Base-by-base conservation (phyloP, 2,888 invertebrate species). In the Biston betularia region DNA sequence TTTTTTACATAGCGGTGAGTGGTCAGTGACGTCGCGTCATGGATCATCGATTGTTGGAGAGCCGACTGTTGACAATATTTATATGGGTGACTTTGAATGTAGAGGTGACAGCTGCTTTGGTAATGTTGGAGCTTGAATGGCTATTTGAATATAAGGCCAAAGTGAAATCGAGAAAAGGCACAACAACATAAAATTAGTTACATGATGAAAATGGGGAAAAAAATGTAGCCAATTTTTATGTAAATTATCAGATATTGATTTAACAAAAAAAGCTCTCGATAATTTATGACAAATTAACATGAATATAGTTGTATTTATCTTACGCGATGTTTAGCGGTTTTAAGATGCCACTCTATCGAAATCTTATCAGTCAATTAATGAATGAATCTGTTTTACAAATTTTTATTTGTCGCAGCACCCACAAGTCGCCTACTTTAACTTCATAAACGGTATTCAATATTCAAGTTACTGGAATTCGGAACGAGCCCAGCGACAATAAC, bases 1-100 rank as follows among this genome's bases (percentile, higher is more conserved):
- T 86, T 85, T 85, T 83, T 67, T 74, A 71, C 66, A 48, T 63
- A 79, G 80, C 85, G 89, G 81, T 85, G 88, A 89, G 83, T 87
- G 86, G 78, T 68, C 81, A 84, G 85, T 87, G 89, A 87, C 86
- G 82, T 80, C 78, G 73, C 81, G 78, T 62, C 86, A 82, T 84
- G 86, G 82, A 85, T 86, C 87, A 85, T 84, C 86, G 85, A 82
- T 86, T 85, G 86, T 63, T 45, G 42, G 50, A 24, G 78, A 40
- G 79, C 81, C 82, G 86, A 82, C 82, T 81, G 86, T 81, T 85
- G 88, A 83, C 82, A 83, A 89, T 86, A 88, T 90, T 90, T 89
- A 89, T 90, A 81, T 79, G 79, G 75, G 76, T 78, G 79, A 77
- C 73, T 83, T 79, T 72, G 74, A 73, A 81, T 76, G 79, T 81